Evolutionary conservation across 2,797 vertebrate genomes (phyloP), one percentile per base, ranked within the genome.

Genomic region (Gadopsis bispinosus): DNA sequence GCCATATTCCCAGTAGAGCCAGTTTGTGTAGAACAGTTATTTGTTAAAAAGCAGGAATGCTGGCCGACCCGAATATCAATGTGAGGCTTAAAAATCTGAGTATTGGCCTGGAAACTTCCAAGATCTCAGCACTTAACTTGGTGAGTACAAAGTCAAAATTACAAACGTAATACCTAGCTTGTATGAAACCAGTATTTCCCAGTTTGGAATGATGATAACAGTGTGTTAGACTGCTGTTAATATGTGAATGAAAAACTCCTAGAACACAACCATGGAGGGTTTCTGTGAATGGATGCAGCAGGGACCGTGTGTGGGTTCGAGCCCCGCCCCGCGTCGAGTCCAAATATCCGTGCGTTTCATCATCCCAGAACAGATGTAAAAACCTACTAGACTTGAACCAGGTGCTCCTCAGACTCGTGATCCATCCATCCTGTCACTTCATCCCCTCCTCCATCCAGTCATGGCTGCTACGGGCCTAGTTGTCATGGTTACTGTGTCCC

Each of bases 401-500:
- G 55, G 73, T 72, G 76, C 65, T 73, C 50, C 75, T 84, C 76
- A 62, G 72, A 83, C 33, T 77, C 55, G 39, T 55, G 56, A 70
- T 82, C 80, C 58, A 76, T 84, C 83, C 50, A 74, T 87, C 80
- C 75, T 72, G 82, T 84, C 64, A 61, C 62, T 80, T 55, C 80
- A 69, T 74, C 87, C 76, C 79, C 66, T 83, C 83, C 82, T 83
- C 81, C 73, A 74, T 81, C 87, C 89, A 90, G 92, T 92, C 84
- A 90, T 88, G 71, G 79, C 74, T 79, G 64, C 84, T 84, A 20
- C 81, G 79, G 77, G 78, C 79, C 83, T 74, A 55, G 92, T 93
- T 88, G 90, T 88, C 91, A 94, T 94, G 92, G 93, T 89, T 91
- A 94, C 92, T 19, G 66, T 89, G 73, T 86, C 80, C 76, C 64